Percentiles rank a stretch among this genome's conserved stretches.
These are phyloP conservation scores for Ommatoiulus sabulosus DNA, from an alignment of 2,888 invertebrate species.

Conservation along the genomic window DNA sequence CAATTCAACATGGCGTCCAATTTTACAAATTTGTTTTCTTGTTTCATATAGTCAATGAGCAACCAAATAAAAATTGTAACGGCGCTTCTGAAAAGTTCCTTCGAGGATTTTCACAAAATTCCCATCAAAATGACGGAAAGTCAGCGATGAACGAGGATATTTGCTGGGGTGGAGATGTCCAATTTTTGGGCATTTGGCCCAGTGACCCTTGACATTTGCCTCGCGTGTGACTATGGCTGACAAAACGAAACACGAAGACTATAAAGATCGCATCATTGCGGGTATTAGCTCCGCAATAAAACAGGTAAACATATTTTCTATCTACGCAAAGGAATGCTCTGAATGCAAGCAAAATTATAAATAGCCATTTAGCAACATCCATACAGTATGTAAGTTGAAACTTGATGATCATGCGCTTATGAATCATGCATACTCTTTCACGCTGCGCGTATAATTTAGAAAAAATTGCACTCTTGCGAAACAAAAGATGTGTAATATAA, in stretches of 20 bases:
- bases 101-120: neutral
- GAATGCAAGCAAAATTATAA: neutral
- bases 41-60: too few species aligned
- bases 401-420: neutral
- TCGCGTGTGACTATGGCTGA: neutral
- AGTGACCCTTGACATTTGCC: neutral
- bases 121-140: neutral
- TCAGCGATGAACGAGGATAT: neutral
- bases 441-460: too few species aligned
- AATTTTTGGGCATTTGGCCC: slow-evolving; percentile 27
- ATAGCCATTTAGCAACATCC: neutral
- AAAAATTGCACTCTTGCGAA: too few species aligned
- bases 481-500: neutral
- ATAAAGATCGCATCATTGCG: slow-evolving; percentile 58
- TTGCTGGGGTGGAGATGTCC: neutral
- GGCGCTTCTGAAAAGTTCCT: neutral
- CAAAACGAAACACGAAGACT: neutral
- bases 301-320: slow-evolving; percentile 55
- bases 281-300: slow-evolving; percentile 57
- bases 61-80: neutral
- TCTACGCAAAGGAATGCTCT: neutral
- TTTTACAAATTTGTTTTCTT: too few species aligned
- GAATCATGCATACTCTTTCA: neutral
- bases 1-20: too few species aligned
- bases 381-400: neutral